A percentile compares a stretch with the other conserved stretches of the same genome.
These are phyloP conservation scores for Hephaestus fuliginosus DNA, from an alignment of 2,797 vertebrate genomes.

Conservation along the genomic window DNA sequence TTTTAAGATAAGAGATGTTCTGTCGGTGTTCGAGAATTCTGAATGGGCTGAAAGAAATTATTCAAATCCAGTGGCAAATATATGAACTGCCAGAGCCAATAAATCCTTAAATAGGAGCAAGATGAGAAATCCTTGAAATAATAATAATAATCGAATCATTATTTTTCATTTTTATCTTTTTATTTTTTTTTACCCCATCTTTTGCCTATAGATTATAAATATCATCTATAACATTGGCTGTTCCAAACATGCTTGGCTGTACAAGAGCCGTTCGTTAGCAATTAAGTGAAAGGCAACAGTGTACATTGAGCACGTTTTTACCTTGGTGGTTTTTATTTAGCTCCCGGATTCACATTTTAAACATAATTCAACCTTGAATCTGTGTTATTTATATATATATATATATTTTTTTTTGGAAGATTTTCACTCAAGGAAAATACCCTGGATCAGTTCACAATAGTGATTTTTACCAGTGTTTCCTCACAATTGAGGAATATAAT, in stretches of 20 bases:
- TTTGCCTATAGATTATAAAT: not conserved
- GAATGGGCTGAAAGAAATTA: constrained; percentile 24
- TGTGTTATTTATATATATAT: no score
- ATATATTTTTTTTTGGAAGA: no score
- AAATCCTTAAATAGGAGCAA: not conserved
- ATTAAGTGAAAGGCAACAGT: not conserved
- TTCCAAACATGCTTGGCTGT: not conserved
- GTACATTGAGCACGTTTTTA: not conserved
- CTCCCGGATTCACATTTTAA: not conserved
- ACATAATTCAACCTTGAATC: not conserved
- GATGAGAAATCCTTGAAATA: not conserved
- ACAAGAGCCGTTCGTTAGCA: not conserved
- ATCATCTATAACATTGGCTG: not conserved
- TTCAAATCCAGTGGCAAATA: constrained; percentile 10
- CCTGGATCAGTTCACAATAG: no score
- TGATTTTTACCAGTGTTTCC: no score
- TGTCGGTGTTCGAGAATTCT: not conserved
- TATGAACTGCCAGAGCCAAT: not conserved
- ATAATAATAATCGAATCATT: not conserved
- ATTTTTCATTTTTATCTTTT: not conserved
- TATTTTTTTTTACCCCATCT: not conserved
- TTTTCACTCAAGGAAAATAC: no score
- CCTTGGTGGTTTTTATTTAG: not conserved
- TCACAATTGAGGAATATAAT: no score
- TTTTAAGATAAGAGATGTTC: constrained; percentile 17